Base-by-base conservation (phyloP, 2,797 vertebrate genomes). In the Paedocypris micromegethes region DNA sequence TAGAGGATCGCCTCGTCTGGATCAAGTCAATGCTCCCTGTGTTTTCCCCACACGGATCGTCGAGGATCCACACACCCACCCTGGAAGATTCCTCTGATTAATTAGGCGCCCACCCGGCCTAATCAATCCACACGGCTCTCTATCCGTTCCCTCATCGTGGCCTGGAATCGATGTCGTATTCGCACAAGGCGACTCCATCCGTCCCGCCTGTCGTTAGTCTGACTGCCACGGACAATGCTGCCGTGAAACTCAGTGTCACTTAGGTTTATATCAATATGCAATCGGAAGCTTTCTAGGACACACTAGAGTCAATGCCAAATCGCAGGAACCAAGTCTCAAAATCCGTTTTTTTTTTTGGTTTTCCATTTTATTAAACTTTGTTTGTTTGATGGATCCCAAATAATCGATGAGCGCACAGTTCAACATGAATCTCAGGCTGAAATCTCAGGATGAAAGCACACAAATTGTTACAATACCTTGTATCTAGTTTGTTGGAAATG, bases 21-120 rank as follows among this genome's bases (percentile, higher is more conserved):
- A 58, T 72, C 64, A 47, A 63, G 66, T 67, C 76, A 59, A 44
- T 76, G 51, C 58, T 55, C 73, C 67, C 63, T 72, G 64, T 71
- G 64, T 62, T 71, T 54, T 55, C 64, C 72, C 46, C 39, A 3
- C 5, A 3, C 58, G 50, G 68, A 58, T 56, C 65, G 5, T 51
- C 42, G 54, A 68, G 77, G 76, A 70, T 57, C 75, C 60, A 55
- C 8, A 6, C 43, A 39, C 67, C 80, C 75, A 78, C 83, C 82
- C 77, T 76, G 80, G 72, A 75, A 79, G 74, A 78, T 82, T 78
- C 79, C 76, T 80, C 78, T 79, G 80, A 80, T 84, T 87, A 85
- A 87, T 86, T 85, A 88, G 77, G 78, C 72, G 76, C 79, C 78
- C 79, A 80, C 82, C 80, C 75, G 75, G 78, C 75, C 73, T 76